Evolutionary conservation across 2,113 vertebrate genomes (phyloP).

Genomic region (Chloroceryle aenea): DNA sequence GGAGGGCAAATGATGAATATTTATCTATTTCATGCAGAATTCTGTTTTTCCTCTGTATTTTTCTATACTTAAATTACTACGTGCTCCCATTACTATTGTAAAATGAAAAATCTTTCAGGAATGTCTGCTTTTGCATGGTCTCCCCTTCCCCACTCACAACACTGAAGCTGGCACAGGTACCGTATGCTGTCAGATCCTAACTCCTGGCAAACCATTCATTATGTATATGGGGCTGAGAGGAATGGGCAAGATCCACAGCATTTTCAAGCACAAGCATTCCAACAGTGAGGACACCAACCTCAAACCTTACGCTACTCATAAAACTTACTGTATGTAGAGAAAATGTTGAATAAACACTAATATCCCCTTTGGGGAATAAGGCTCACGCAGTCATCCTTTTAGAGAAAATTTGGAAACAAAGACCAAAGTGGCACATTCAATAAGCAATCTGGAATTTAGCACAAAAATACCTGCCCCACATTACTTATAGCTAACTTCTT

Average conservation of each 20-base stretch:
- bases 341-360: neutral
- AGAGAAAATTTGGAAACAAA: neutral
- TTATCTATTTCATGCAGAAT: slow-evolving; percentile 53
- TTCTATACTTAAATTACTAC: slow-evolving; percentile 40
- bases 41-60: slow-evolving; percentile 39
- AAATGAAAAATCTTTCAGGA: slow-evolving; percentile 11
- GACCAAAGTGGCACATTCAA: neutral
- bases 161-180: neutral
- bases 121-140: neutral
- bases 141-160: neutral
- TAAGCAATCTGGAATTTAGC: neutral
- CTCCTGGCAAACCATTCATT: slow-evolving; percentile 45
- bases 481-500: neutral
- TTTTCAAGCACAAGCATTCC: slow-evolving; percentile 41
- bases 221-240: slow-evolving; percentile 31
- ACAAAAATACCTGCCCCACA: neutral
- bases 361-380: neutral
- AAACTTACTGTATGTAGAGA: slow-evolving; percentile 2
- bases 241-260: slow-evolving; percentile 24
- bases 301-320: neutral
- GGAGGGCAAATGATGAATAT: slow-evolving; percentile 51
- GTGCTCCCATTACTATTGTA: neutral
- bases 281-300: slow-evolving; percentile 19
- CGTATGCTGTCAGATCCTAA: neutral
- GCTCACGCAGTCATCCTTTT: neutral